Conservation (phyloP, 2,888 invertebrate genomes). For the Pseudococcus jackbeardsleyi region DNA sequence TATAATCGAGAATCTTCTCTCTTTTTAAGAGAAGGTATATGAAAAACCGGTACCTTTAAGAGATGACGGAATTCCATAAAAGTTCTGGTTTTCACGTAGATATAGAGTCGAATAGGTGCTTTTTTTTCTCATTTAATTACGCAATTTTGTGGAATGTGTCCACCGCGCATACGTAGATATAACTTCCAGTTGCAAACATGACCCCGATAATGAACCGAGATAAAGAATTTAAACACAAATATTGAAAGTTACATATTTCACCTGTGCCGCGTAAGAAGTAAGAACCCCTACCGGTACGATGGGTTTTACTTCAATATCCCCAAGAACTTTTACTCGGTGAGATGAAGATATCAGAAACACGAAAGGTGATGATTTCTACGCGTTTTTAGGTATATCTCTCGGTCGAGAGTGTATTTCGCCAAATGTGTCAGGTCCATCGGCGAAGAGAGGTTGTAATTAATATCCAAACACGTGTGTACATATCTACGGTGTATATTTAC, state of each 20-base stretch:
- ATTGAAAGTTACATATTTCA: constrained; percentile 41
- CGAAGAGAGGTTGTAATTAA: no score
- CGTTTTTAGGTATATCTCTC: neutral
- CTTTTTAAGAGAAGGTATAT: neutral
- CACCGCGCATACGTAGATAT: neutral
- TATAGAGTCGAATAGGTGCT: neutral
- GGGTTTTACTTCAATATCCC: neutral
- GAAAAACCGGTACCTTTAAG: constrained; percentile 1
- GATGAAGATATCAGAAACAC: neutral
- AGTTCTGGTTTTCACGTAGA: constrained; percentile 35
- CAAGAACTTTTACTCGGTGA: neutral
- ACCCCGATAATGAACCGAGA: constrained; percentile 38
- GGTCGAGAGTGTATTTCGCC: neutral
- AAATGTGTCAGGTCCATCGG: neutral
- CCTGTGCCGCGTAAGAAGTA: neutral
- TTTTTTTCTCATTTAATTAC: neutral
- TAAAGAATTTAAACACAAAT: constrained; percentile 26
- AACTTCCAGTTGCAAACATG: constrained; percentile 19
- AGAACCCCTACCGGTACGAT: neutral
- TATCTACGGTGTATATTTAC: no score
- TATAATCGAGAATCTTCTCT: neutral
- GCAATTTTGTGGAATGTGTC: constrained; percentile 37
- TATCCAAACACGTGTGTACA: no score
- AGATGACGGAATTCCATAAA: constrained; percentile 29
- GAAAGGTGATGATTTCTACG: neutral